A percentile compares a stretch with the other conserved stretches of the same genome.
phyloP scores from a whole-genome alignment of 2,797 vertebrate species.

The Tragelaphus oryx region DNA sequence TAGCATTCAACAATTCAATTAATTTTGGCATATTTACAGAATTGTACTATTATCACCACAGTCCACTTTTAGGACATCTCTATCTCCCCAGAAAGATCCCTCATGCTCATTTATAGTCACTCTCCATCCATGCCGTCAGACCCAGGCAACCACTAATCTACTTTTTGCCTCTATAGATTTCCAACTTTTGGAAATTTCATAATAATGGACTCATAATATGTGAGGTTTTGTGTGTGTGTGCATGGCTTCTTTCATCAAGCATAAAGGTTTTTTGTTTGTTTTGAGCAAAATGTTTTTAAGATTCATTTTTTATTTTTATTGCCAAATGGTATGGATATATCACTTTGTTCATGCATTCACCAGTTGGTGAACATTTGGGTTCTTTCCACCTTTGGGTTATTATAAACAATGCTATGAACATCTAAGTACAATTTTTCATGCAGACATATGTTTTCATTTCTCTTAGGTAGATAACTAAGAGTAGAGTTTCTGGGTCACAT shows the following conservation, averaged over 20 bases:
- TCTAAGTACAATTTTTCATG: neutral
- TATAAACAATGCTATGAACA: neutral
- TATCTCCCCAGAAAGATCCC: neutral
- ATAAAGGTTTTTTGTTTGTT: neutral
- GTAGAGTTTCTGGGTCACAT: neutral
- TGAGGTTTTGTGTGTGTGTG: neutral
- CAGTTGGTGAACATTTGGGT: neutral
- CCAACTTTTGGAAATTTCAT: neutral
- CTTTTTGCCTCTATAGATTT: neutral
- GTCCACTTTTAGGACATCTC: neutral
- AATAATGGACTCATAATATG: neutral
- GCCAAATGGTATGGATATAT: neutral
- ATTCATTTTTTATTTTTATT: constrained; percentile 19
- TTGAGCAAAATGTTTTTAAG: constrained; percentile 1
- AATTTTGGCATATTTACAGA: constrained; percentile 7
- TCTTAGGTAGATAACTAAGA: neutral
- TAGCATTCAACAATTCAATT: neutral
- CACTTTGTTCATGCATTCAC: neutral
- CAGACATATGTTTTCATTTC: neutral
- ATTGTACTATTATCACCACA: neutral
- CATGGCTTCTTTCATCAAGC: neutral
- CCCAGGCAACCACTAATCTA: neutral
- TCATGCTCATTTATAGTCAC: neutral
- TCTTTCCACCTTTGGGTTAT: neutral
- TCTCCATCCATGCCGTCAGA: neutral